Evolutionary conservation across 2,113 vertebrate genomes (phyloP).

Genomic region (Lamprotornis superbus): DNA sequence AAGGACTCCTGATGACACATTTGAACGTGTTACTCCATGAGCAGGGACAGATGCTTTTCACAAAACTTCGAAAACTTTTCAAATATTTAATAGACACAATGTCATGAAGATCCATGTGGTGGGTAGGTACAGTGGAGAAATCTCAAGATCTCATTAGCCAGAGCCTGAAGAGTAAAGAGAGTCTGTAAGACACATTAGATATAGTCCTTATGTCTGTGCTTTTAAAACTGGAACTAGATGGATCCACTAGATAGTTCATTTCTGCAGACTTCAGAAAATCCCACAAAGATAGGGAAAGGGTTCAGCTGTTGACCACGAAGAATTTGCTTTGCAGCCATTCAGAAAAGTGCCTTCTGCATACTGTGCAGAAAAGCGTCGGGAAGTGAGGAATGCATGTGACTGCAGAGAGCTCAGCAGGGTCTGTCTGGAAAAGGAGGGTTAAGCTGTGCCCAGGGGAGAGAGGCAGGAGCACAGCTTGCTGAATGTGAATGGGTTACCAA

Average conservation of each 20-base stretch:
- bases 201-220: neutral
- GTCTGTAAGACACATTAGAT: neutral
- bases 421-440: neutral
- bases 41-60: neutral
- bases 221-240: neutral
- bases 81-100: neutral
- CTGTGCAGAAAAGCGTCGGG: rapidly evolving
- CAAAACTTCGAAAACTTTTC: neutral
- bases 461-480: neutral
- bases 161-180: neutral
- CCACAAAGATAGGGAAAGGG: neutral
- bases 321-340: neutral
- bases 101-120: neutral
- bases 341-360: neutral
- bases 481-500: neutral
- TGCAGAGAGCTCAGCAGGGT: neutral
- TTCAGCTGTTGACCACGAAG: neutral
- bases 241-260: neutral
- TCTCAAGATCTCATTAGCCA: neutral
- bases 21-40: neutral
- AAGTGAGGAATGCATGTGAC: neutral
- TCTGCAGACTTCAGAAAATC: neutral
- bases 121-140: neutral
- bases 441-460: neutral
- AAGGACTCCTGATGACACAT: neutral